Conservation (phyloP, 2,797 vertebrate species). For the Lerista edwardsae region DNA sequence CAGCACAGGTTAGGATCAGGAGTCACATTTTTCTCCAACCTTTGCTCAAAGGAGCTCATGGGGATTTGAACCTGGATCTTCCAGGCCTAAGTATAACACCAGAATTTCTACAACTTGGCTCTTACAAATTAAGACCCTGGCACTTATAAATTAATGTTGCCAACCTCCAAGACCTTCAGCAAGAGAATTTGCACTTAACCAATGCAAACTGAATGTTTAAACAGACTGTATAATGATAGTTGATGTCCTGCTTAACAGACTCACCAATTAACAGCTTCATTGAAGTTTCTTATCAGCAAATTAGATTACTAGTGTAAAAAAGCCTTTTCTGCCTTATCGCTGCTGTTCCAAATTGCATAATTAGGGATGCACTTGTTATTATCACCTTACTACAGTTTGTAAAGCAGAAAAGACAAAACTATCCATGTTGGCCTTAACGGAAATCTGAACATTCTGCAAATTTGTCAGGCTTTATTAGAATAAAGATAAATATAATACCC, state of each 20-base stretch:
- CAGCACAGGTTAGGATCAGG: too few relatives aligned
- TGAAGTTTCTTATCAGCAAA: conserved; percentile 63
- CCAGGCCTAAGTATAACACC: too few relatives aligned
- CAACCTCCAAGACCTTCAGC: background rate
- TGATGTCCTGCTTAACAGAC: conserved; percentile 53
- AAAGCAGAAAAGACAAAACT: background rate
- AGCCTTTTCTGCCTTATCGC: conserved; percentile 44
- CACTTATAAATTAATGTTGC: background rate
- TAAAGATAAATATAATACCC: background rate
- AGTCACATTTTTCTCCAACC: too few relatives aligned
- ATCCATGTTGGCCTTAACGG: conserved; percentile 29
- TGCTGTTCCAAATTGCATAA: conserved; percentile 45
- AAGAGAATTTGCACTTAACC: conserved; percentile 14
- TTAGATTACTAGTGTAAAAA: conserved; percentile 46
- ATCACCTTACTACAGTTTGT: conserved; percentile 44
- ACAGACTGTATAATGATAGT: background rate
- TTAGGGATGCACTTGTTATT: conserved; percentile 13
- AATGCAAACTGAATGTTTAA: background rate
- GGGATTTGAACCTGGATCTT: too few relatives aligned
- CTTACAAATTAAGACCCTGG: too few relatives aligned
- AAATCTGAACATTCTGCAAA: conserved; percentile 58
- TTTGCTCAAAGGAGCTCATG: too few relatives aligned
- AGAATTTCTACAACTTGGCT: too few relatives aligned
- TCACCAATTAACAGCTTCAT: conserved; percentile 60
- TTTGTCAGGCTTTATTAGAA: conserved; percentile 51